phyloP scores from a whole-genome alignment of 92 coral and sea anemone species.

The Hydrozoanthus gracilis region DNA sequence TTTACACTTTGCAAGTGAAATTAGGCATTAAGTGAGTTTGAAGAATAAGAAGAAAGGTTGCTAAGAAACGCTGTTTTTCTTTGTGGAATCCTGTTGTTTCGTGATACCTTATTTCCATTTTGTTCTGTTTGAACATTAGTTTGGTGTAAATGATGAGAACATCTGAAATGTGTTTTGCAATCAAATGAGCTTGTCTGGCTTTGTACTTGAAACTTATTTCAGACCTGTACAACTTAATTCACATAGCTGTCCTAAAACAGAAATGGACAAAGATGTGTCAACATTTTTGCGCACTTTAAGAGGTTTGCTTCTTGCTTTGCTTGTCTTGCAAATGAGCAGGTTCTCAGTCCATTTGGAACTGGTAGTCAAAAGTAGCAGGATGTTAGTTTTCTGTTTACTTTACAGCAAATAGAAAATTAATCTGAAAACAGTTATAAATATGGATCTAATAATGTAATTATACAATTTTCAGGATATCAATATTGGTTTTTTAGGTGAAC shows the following conservation, averaged over 20 bases:
- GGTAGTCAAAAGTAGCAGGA: too few species aligned
- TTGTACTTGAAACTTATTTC: neutral
- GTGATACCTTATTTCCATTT: neutral
- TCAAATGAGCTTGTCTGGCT: conserved; percentile 12
- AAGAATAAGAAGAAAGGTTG: neutral
- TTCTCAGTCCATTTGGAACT: neutral
- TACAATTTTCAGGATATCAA: too few species aligned
- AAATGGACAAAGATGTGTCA: conserved; percentile 25
- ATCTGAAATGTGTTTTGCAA: conserved; percentile 16
- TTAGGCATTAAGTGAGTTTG: neutral
- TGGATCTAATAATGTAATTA: too few species aligned
- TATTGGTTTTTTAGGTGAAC: too few species aligned
- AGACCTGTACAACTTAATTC: neutral
- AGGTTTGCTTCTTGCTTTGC: neutral
- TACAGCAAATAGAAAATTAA: too few species aligned
- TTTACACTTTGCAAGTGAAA: conserved; percentile 9
- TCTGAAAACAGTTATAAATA: too few species aligned
- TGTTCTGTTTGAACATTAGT: neutral
- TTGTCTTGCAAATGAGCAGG: too few species aligned
- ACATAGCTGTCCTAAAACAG: conserved; percentile 5
- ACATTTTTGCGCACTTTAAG: neutral
- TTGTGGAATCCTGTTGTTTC: conserved; percentile 14
- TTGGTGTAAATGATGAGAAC: conserved; percentile 1
- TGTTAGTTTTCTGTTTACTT: too few species aligned
- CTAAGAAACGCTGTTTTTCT: neutral